phyloP scores from a whole-genome alignment of 2,797 vertebrate species.

The Remorina albescens region DNA sequence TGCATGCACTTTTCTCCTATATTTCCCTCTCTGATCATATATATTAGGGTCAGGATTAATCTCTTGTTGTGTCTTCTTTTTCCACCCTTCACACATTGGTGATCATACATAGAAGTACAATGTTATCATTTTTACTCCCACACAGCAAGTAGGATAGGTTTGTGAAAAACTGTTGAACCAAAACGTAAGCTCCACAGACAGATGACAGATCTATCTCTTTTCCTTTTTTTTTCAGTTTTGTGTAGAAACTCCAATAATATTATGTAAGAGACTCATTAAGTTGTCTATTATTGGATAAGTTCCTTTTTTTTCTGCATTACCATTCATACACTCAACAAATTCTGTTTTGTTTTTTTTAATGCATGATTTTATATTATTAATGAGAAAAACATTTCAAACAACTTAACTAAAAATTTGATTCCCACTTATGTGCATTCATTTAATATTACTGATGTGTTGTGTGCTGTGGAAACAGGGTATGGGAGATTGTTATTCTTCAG shows the following conservation, averaged over 20 bases:
- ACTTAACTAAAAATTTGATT: not conserved
- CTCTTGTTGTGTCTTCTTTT: no score
- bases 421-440: not conserved
- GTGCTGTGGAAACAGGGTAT: not conserved
- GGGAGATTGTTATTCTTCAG: not conserved
- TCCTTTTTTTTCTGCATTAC: not conserved
- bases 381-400: not conserved
- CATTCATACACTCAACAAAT: slow-evolving; percentile 5
- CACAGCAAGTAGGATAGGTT: no score
- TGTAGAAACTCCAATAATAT: not conserved
- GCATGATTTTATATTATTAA: not conserved
- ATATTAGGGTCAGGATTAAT: no score
- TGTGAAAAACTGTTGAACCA: no score
- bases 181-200: no score
- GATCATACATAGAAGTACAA: no score
- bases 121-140: no score
- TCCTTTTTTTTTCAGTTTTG: no score
- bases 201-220: no score
- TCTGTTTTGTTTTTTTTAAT: not conserved
- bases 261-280: not conserved
- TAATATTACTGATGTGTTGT: slow-evolving; percentile 9
- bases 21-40: no score
- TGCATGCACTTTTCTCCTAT: no score
- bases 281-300: not conserved
- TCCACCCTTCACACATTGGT: no score